Evolutionary conservation across 2,888 invertebrate genomes (phyloP).

Genomic region (Nemotelus nigrinus): DNA sequence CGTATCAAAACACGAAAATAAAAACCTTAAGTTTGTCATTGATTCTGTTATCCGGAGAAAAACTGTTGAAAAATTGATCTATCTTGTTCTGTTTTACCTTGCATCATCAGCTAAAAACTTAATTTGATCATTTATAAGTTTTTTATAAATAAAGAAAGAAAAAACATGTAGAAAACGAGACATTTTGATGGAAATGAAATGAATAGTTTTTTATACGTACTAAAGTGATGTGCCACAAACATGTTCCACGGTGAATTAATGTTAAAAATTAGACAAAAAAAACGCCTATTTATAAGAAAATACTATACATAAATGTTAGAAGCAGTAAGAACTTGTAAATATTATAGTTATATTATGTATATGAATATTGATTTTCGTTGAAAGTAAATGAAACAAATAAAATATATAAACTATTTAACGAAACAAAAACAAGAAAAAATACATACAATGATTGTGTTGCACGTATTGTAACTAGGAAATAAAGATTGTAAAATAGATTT

Average conservation of each 20-base stretch:
- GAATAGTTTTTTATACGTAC: conserved; percentile 41
- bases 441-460: conserved; percentile 40
- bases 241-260: conserved; percentile 40
- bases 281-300: conserved; percentile 38
- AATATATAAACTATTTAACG: conserved; percentile 37
- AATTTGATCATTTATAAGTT: too few relatives aligned
- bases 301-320: conserved; percentile 40
- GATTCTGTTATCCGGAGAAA: conserved; percentile 10
- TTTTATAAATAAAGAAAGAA: neutral
- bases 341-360: conserved; percentile 32
- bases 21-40: conserved; percentile 7
- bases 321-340: conserved; percentile 39
- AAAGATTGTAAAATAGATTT: conserved; percentile 41
- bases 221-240: conserved; percentile 45
- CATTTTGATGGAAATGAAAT: conserved; percentile 1
- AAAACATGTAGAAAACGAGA: neutral
- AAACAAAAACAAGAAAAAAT: conserved; percentile 26
- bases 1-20: too few relatives aligned
- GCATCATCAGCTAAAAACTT: too few relatives aligned
- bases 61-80: neutral
- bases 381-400: conserved; percentile 30
- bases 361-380: conserved; percentile 36
- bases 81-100: too few relatives aligned
- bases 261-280: conserved; percentile 42
- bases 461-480: conserved; percentile 40